Conservation (phyloP, 2,797 vertebrate species). For the Sarcophilus harrisii region DNA sequence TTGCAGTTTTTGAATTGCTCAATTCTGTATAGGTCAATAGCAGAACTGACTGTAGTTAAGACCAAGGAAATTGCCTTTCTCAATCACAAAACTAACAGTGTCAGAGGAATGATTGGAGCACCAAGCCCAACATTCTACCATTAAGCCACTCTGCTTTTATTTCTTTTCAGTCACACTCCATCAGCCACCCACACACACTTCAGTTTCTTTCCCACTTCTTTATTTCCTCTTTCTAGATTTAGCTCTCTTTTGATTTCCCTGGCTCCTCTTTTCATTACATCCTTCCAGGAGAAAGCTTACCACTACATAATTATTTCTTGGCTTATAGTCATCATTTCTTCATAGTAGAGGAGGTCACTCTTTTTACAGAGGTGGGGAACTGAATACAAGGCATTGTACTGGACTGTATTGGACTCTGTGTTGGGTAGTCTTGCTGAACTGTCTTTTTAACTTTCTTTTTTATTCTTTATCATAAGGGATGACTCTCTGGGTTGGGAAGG, state of each 20-base stretch:
- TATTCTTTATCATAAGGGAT: neutral
- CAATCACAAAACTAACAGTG: neutral
- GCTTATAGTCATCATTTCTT: neutral
- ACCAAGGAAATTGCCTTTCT: neutral
- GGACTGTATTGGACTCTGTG: neutral
- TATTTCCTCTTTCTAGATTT: neutral
- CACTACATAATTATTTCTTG: neutral
- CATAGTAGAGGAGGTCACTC: neutral
- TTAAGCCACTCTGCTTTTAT: neutral
- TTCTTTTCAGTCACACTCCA: neutral
- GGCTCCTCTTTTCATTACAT: neutral
- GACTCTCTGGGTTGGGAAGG: neutral
- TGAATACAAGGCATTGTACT: neutral
- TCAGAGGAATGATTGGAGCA: neutral
- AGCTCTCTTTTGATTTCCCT: neutral
- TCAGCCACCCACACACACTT: neutral
- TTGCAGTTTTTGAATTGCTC: neutral
- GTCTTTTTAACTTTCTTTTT: neutral
- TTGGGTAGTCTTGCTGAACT: neutral
- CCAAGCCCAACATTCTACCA: neutral
- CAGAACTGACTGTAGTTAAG: neutral
- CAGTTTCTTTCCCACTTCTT: neutral
- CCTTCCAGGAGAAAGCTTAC: neutral
- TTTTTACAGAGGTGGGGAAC: neutral
- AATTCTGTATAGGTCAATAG: neutral